Conservation (phyloP, 2,888 invertebrate species). For the Orthosia gothica region DNA sequence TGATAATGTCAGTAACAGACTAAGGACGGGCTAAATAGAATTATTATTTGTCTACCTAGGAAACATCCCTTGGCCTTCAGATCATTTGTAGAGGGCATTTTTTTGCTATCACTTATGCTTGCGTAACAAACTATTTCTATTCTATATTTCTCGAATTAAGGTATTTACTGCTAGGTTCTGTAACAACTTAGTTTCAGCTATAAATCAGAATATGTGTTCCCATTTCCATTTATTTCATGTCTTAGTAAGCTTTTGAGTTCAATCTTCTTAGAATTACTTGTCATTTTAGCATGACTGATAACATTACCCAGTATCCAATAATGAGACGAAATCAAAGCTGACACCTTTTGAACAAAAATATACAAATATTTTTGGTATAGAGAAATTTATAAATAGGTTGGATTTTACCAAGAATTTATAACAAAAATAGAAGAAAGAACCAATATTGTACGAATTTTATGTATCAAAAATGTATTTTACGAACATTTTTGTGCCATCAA, state of each 20-base stretch:
- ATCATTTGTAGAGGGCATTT: no score
- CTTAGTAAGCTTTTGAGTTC: slow-evolving; percentile 12
- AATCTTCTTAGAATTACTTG: neutral
- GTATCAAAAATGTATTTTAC: slow-evolving; percentile 8
- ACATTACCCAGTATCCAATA: slow-evolving; percentile 19
- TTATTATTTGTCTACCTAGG: no score
- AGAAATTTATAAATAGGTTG: no score
- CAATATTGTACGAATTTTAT: neutral
- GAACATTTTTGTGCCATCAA: neutral
- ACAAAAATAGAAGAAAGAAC: neutral
- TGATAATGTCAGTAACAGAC: no score
- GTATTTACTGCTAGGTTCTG: neutral
- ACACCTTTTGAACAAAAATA: slow-evolving; percentile 15
- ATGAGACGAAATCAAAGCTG: neutral
- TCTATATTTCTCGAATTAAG: neutral
- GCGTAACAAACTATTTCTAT: neutral
- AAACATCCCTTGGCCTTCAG: no score
- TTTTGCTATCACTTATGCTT: no score
- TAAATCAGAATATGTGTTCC: neutral
- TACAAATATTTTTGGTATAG: neutral
- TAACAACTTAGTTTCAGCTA: neutral
- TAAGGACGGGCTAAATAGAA: no score
- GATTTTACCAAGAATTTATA: neutral
- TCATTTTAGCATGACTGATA: slow-evolving; percentile 40
- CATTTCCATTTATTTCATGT: slow-evolving; percentile 15